phyloP scores from a whole-genome alignment of 2,113 vertebrate species.

The Ictalurus punctatus region DNA sequence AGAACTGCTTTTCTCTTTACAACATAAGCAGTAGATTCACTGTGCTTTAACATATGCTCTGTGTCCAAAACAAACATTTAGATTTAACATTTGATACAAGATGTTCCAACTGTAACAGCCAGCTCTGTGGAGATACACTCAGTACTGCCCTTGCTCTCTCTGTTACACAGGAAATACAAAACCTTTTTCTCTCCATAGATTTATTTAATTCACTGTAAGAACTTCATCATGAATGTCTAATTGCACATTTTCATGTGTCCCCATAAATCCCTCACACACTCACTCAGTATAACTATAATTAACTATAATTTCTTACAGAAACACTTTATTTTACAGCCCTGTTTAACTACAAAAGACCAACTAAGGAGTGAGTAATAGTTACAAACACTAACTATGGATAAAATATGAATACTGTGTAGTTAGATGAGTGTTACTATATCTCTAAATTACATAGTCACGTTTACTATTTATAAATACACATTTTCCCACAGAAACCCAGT shows the following conservation, averaged over 20 bases:
- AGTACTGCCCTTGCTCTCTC: not conserved
- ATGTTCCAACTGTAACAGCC: too few species aligned
- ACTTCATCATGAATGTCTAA: not conserved
- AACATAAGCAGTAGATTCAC: constrained; percentile 3
- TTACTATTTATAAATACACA: too few species aligned
- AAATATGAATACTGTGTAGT: too few species aligned
- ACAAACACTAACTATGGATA: too few species aligned
- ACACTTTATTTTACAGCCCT: too few species aligned
- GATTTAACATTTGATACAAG: not conserved
- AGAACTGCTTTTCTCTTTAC: not conserved
- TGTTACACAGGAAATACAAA: not conserved
- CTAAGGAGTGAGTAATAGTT: too few species aligned
- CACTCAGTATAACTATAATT: not conserved
- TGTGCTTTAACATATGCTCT: not conserved
- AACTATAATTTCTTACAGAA: too few species aligned
- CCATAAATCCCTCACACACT: not conserved
- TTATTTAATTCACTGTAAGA: not conserved
- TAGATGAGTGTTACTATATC: too few species aligned
- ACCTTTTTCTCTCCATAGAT: not conserved
- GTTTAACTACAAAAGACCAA: too few species aligned
- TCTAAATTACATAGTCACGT: too few species aligned
- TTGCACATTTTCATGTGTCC: not conserved
- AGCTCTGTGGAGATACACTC: not conserved
- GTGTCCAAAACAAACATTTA: too few species aligned
- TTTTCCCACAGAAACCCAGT: too few species aligned